These are phyloP conservation scores for Trematocara stigmaticum DNA, from an alignment of 2,113 vertebrate species.

Conservation along the genomic window DNA sequence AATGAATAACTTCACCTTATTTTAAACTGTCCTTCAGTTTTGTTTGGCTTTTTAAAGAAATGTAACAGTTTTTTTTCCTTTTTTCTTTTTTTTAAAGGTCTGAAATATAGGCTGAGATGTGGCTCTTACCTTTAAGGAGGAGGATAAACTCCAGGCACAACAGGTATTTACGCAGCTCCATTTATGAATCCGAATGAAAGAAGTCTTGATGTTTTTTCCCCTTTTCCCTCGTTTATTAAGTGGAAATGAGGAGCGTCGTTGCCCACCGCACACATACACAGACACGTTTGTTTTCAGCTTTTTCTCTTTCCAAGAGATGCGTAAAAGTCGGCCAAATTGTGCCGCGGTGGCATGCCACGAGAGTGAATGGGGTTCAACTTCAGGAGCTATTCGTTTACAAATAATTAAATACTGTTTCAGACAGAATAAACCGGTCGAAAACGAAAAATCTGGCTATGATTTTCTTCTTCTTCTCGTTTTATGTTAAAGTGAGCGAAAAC, in stretches of 20 bases:
- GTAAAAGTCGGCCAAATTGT: constrained; percentile 30
- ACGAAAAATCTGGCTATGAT: not conserved
- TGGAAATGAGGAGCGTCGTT: constrained; percentile 9
- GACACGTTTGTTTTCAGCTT: constrained; percentile 1
- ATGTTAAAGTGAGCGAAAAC: not conserved
- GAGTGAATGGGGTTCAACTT: not conserved
- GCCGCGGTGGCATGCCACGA: constrained; percentile 28
- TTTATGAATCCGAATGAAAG: constrained; percentile 31
- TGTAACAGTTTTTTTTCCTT: not conserved
- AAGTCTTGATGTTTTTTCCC: not conserved
- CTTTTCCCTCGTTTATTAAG: not conserved
- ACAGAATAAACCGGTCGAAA: not conserved
- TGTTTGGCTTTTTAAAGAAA: not conserved
- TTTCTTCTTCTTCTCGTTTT: not conserved
- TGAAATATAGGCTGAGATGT: not conserved
- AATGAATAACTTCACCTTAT: not conserved
- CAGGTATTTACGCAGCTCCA: constrained; percentile 67
- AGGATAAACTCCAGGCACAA: constrained; percentile 60
- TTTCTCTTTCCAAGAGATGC: constrained; percentile 27
- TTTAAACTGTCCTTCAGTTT: not conserved
- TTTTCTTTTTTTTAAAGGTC: not conserved
- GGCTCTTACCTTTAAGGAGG: constrained; percentile 69
- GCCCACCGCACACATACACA: not conserved
- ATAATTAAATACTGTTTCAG: not conserved
- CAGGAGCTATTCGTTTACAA: not conserved